Percentiles rank a stretch among this genome's conserved stretches.
phyloP scores from a whole-genome alignment of 2,113 vertebrate species.

The Oxyura jamaicensis region DNA sequence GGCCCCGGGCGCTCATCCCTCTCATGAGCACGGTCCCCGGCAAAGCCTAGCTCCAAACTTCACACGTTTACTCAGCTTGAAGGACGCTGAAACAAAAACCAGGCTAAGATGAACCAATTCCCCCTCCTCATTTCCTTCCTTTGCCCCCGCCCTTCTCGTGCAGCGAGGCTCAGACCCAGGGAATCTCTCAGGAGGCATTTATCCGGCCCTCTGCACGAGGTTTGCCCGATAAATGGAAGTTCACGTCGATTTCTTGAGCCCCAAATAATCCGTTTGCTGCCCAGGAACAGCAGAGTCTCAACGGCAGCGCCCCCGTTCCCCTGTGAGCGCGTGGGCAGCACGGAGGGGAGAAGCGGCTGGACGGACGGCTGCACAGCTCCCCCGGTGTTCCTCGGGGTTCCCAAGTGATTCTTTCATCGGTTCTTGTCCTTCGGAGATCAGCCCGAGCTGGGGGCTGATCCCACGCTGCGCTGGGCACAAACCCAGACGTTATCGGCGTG shows the following conservation, averaged over 20 bases:
- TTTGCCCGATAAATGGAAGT: accelerated
- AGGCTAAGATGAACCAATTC: accelerated
- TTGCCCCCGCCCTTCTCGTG: not conserved
- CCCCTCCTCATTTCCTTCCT: not conserved
- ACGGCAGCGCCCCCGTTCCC: accelerated
- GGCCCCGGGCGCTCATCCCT: not conserved
- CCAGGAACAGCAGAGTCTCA: not conserved
- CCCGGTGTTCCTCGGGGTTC: not conserved
- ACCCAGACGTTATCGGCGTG: accelerated
- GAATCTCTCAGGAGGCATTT: not conserved
- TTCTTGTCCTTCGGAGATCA: not conserved
- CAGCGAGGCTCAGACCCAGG: not conserved
- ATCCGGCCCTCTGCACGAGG: no score
- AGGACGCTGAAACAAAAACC: not conserved
- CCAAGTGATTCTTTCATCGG: no score
- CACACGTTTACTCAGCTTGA: accelerated
- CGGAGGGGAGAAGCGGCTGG: not conserved
- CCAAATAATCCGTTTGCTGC: not conserved
- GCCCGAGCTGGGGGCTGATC: not conserved
- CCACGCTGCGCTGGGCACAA: not conserved
- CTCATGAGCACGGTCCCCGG: not conserved
- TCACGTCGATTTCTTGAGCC: not conserved
- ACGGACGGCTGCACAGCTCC: accelerated
- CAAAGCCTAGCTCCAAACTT: not conserved
- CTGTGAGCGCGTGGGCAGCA: accelerated